These are phyloP conservation scores for Siderastrea radians DNA, from an alignment of 92 coral and sea anemone species.

Conservation along the genomic window DNA sequence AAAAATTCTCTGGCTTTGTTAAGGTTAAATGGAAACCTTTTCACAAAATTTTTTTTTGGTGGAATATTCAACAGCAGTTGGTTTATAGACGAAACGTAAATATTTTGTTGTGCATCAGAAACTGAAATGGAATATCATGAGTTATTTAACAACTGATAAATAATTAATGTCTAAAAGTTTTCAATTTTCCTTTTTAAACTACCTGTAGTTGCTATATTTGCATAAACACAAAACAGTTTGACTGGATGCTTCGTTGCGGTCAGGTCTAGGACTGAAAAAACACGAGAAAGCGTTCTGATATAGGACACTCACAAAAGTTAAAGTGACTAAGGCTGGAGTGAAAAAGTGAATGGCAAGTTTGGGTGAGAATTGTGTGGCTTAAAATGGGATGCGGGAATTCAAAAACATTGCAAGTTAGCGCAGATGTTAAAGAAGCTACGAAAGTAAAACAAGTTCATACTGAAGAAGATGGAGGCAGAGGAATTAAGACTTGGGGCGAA, in stretches of 20 bases:
- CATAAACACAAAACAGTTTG: not conserved
- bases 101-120: not conserved
- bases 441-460: slow-evolving; percentile 33
- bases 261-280: not conserved
- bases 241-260: not conserved
- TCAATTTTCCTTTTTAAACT: not conserved
- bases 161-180: slow-evolving; percentile 6
- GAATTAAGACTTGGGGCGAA: not conserved
- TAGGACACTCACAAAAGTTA: not conserved
- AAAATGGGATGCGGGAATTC: slow-evolving; percentile 54
- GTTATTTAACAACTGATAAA: slow-evolving; percentile 23
- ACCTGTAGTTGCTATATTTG: slow-evolving; percentile 29
- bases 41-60: too few relatives aligned
- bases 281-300: not conserved
- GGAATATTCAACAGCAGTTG: not conserved
- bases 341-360: not conserved
- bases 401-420: slow-evolving; percentile 31
- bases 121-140: not conserved
- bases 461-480: not conserved
- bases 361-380: not conserved
- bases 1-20: not conserved
- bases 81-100: not conserved
- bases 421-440: slow-evolving; percentile 17
- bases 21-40: not conserved
- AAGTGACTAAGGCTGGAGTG: not conserved